Evolutionary conservation across 1,140 invertebrate species (phyloP).

Genomic region (Drosophila seguyi): DNA sequence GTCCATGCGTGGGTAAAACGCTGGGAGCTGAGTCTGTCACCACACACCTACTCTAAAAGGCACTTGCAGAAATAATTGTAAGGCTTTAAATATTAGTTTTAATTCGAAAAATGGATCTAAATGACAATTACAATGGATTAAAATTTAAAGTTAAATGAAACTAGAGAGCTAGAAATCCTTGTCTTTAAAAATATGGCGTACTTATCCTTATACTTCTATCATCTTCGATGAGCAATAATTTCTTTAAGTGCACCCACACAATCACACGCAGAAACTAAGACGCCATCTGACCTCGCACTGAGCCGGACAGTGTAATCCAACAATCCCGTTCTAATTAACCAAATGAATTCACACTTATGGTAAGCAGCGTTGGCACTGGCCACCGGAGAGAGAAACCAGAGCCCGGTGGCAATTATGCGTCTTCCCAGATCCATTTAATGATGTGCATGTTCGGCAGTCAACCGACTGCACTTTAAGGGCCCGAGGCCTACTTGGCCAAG

Average conservation of each 20-base stretch:
- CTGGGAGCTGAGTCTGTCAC: slow-evolving; percentile 10
- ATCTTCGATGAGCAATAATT: not conserved
- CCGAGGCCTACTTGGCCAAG: slow-evolving; percentile 13
- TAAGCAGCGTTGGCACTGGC: slow-evolving; percentile 42
- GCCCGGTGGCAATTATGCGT: slow-evolving; percentile 48
- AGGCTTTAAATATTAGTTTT: too few relatives aligned
- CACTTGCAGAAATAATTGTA: not conserved
- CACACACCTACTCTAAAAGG: slow-evolving; percentile 14
- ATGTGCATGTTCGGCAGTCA: slow-evolving; percentile 37
- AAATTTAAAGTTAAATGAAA: too few relatives aligned
- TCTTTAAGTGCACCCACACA: slow-evolving; percentile 19
- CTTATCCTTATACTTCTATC: not conserved
- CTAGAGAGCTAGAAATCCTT: too few relatives aligned
- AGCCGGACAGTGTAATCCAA: slow-evolving; percentile 51
- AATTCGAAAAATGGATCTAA: too few relatives aligned
- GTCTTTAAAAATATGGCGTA: not conserved
- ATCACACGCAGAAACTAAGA: slow-evolving; percentile 3
- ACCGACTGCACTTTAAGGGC: slow-evolving; percentile 26
- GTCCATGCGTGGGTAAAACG: slow-evolving; percentile 38
- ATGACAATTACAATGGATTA: too few relatives aligned
- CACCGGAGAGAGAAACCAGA: slow-evolving; percentile 18
- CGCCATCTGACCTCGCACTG: slow-evolving; percentile 1
- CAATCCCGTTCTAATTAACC: slow-evolving; percentile 76
- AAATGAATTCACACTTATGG: slow-evolving; percentile 79
- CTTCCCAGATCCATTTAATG: slow-evolving; percentile 50